Conservation (phyloP, 2,888 invertebrate species). For the Neoitamus cyanurus region DNA sequence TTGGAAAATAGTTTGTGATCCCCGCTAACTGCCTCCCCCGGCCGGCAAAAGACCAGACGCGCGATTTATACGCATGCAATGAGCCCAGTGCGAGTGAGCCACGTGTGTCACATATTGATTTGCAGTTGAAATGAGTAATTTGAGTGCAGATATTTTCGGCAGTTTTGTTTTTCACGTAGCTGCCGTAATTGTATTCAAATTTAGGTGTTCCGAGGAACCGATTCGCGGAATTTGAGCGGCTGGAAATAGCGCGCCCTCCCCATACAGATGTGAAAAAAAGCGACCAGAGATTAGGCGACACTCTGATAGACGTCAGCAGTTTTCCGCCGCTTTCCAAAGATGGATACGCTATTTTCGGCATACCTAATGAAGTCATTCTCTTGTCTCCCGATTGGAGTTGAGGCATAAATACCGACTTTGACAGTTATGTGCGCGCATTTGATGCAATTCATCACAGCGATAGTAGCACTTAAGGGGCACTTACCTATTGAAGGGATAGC, state of each 20-base stretch:
- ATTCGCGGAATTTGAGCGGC: constrained; percentile 33
- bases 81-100: constrained; percentile 28
- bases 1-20: not conserved
- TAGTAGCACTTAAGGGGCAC: constrained; percentile 66
- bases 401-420: constrained; percentile 18
- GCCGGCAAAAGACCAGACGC: not conserved
- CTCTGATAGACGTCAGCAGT: constrained; percentile 8
- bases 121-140: constrained; percentile 27
- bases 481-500: constrained; percentile 96
- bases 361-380: constrained; percentile 39
- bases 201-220: constrained; percentile 23
- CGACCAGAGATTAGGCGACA: constrained; percentile 2
- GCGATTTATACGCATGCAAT: constrained; percentile 37
- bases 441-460: constrained; percentile 27
- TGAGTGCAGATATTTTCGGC: not conserved
- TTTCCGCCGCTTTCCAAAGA: constrained; percentile 39
- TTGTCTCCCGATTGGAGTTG: not conserved
- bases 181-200: constrained; percentile 46
- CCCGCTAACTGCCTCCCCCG: not conserved
- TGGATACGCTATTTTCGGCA: constrained; percentile 40
- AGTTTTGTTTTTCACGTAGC: constrained; percentile 11
- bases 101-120: constrained; percentile 50
- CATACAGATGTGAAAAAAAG: not conserved
- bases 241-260: constrained; percentile 29
- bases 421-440: constrained; percentile 10